Percentiles rank a stretch among this genome's conserved stretches.
Evolutionary conservation across 2,888 invertebrate species (phyloP).

Genomic region (Agapetus fuscipes): DNA sequence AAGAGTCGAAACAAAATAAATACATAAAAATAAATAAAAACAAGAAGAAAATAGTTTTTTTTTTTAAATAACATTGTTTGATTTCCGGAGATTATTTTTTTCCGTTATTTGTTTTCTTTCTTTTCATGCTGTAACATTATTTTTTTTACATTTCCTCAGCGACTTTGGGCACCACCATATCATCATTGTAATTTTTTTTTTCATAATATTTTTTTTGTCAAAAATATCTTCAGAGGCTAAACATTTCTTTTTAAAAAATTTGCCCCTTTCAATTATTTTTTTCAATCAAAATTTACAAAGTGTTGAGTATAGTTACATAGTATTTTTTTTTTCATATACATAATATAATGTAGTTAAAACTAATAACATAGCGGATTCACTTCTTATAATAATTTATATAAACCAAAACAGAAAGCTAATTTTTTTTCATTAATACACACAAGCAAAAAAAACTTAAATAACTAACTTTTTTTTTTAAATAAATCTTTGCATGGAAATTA

Average conservation of each 20-base stretch:
- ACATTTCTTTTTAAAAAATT: neutral
- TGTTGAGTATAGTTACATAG: no score
- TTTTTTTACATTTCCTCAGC: slow-evolving; percentile 15
- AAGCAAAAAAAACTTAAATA: no score
- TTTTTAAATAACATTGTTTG: slow-evolving; percentile 5
- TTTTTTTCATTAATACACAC: no score
- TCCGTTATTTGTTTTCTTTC: slow-evolving; percentile 6
- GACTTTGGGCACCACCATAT: slow-evolving; percentile 7
- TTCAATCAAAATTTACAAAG: neutral
- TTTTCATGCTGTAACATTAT: slow-evolving; percentile 12
- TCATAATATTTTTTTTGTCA: slow-evolving; percentile 12
- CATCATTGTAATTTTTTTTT: slow-evolving; percentile 11
- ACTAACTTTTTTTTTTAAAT: no score
- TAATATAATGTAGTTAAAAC: neutral
- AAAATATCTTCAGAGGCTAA: slow-evolving; percentile 10
- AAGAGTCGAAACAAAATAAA: slow-evolving; percentile 19
- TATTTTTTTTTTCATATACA: neutral
- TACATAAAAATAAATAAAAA: slow-evolving; percentile 11
- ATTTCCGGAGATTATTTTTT: slow-evolving; percentile 13
- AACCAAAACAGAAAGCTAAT: no score
- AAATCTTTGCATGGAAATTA: no score
- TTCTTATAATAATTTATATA: no score
- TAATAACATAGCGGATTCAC: no score
- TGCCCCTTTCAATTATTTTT: neutral
- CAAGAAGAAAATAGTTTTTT: slow-evolving; percentile 1